Conservation (phyloP, 2,113 vertebrate species). For the Mustelus asterias region DNA sequence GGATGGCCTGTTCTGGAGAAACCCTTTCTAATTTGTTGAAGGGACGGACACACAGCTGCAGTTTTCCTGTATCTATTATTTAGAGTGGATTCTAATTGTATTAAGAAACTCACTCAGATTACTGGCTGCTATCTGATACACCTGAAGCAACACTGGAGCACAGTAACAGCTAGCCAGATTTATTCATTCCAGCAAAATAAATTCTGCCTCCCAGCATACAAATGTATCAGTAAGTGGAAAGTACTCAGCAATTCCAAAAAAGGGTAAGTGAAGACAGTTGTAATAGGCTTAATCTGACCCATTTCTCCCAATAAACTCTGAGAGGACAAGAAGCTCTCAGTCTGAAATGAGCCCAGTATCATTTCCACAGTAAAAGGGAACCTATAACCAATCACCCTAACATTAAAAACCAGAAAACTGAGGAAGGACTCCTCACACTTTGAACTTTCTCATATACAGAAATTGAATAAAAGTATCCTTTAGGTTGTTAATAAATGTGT, state of each 20-base stretch:
- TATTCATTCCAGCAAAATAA: not conserved
- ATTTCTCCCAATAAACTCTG: not conserved
- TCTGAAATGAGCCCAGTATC: not conserved
- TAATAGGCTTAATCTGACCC: not conserved
- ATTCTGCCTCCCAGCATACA: not conserved
- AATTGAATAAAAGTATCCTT: not conserved
- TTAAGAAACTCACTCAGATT: constrained; percentile 12
- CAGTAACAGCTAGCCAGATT: not conserved
- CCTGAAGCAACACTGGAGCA: not conserved
- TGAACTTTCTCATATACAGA: not conserved
- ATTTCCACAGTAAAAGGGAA: not conserved
- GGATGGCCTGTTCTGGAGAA: not conserved
- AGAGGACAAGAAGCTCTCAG: not conserved
- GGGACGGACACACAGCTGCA: not conserved
- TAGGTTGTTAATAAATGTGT: not conserved
- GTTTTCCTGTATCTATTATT: not conserved
- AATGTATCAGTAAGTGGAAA: not conserved
- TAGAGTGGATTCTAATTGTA: not conserved
- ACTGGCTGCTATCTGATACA: not conserved
- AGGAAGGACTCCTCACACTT: not conserved
- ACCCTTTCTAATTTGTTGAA: not conserved
- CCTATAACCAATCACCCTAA: not conserved
- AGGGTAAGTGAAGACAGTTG: not conserved
- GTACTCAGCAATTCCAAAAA: not conserved
- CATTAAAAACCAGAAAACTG: not conserved